Evolutionary conservation across 2,113 vertebrate species (phyloP).

Genomic region (Stercorarius parasiticus): DNA sequence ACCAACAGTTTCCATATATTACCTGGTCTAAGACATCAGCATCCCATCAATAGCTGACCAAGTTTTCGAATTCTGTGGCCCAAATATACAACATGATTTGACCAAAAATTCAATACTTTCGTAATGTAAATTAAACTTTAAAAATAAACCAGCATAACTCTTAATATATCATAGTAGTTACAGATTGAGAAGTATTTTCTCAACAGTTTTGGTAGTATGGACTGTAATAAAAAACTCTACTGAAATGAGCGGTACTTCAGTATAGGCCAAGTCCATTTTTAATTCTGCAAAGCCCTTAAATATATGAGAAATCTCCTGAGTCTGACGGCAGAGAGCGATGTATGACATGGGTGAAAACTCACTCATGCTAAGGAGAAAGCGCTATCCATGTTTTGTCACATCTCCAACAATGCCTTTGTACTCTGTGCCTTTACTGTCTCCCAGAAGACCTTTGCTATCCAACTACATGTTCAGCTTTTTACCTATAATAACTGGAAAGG

Average conservation of each 20-base stretch:
- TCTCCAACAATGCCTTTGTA: background rate
- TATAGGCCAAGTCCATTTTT: background rate
- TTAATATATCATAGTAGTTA: background rate
- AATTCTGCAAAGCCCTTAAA: background rate
- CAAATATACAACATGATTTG: conserved; percentile 65
- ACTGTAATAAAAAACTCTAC: background rate
- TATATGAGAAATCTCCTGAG: background rate
- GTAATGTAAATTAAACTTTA: conserved; percentile 44
- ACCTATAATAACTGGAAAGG: background rate
- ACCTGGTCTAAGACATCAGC: conserved; percentile 69
- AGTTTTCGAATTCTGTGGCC: conserved; percentile 61
- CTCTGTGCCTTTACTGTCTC: background rate
- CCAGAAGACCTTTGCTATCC: background rate
- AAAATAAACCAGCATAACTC: conserved; percentile 38
- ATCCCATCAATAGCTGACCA: conserved; percentile 67
- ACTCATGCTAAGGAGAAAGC: background rate
- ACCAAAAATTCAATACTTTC: conserved; percentile 48
- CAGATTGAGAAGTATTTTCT: conserved; percentile 13
- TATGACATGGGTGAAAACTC: background rate
- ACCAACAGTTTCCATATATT: conserved; percentile 45
- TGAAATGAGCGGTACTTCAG: background rate
- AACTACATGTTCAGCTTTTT: background rate
- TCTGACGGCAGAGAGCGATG: background rate
- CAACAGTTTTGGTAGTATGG: background rate
- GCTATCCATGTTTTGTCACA: background rate